Base-by-base conservation (phyloP, 2,113 vertebrate genomes). In the Malurus melanocephalus region DNA sequence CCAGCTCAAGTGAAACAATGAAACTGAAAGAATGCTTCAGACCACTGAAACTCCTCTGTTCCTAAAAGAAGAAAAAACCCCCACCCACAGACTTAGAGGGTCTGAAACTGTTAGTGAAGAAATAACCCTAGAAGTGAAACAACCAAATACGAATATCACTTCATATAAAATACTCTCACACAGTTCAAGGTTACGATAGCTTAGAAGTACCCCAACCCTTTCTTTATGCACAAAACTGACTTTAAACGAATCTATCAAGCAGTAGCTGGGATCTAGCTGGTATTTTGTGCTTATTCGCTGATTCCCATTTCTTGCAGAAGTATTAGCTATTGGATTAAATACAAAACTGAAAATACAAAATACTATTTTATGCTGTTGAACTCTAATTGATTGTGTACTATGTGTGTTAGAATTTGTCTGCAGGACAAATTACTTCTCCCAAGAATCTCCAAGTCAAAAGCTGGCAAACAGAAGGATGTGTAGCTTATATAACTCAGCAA, bases 1-100 rank as follows among this genome's bases (percentile, higher is more conserved):
- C 12, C 79, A 77, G 40, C 38, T 26, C 16, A 51, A 56, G 48
- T 56, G 77, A 48, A 68, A 48, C 20, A 80, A 42, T 40, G 48
- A 27, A 90, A 87, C 48, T 55, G 92, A 93, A 93, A 91, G 51
- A 80, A 64, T 28, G 35, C 22, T 66, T 88, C 53, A 92, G 55
- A 71, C 61, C 15, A 2, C 81, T 88, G 81, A 91, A 94, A 85
- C 52, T 77, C 49, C 26, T 38, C 38, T 52, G 66, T 71, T 78
- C 88, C 55, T 91, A 35, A 52, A 76, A 94, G 69, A 62, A 77
- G n/a, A 43, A 56, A 65, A 75, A 45, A 21, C 0, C 9, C 9
- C 51, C 65, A 62, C 55, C 73, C 15, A n/a, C 45, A 76, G 48
- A 93, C 1, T 1, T 48, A 22, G 13, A 68, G 24, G 26, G 5